A percentile compares a stretch with the other conserved stretches of the same genome.
These are phyloP conservation scores for Typhlichthys eigenmanni DNA, from an alignment of 2,797 vertebrate genomes.

Conservation along the genomic window DNA sequence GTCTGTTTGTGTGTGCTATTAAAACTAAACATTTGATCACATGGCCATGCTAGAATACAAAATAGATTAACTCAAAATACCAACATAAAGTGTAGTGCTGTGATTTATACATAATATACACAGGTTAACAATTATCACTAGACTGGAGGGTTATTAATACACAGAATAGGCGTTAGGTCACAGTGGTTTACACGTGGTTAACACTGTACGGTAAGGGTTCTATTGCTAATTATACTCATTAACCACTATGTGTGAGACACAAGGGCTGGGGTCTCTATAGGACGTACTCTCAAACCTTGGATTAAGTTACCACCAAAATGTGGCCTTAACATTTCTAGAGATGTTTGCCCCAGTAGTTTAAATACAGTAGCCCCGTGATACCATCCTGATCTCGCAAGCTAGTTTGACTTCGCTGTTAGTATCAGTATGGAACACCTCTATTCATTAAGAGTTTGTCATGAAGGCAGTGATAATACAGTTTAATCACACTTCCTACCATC, in stretches of 20 bases:
- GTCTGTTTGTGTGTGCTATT: slow-evolving; percentile 45
- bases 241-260: slow-evolving; percentile 48
- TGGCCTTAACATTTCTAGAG: slow-evolving; percentile 17
- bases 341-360: slow-evolving; percentile 8
- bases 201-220: slow-evolving; percentile 44
- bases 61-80: slow-evolving; percentile 64
- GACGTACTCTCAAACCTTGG: slow-evolving; percentile 46
- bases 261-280: slow-evolving; percentile 46
- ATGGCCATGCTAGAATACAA: slow-evolving; percentile 73
- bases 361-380: no score
- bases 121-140: slow-evolving; percentile 71
- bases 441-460: no score
- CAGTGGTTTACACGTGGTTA: slow-evolving; percentile 70
- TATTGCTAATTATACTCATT: slow-evolving; percentile 61
- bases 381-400: no score
- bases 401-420: no score
- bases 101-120: slow-evolving; percentile 80
- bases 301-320: slow-evolving; percentile 24
- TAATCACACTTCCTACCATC: no score
- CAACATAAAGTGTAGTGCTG: slow-evolving; percentile 68
- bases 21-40: slow-evolving; percentile 64
- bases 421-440: no score
- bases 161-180: slow-evolving; percentile 68
- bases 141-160: slow-evolving; percentile 57
- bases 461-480: no score